Base-by-base conservation (phyloP, 2,888 invertebrate genomes). In the Caenorhabditis sp. region DNA sequence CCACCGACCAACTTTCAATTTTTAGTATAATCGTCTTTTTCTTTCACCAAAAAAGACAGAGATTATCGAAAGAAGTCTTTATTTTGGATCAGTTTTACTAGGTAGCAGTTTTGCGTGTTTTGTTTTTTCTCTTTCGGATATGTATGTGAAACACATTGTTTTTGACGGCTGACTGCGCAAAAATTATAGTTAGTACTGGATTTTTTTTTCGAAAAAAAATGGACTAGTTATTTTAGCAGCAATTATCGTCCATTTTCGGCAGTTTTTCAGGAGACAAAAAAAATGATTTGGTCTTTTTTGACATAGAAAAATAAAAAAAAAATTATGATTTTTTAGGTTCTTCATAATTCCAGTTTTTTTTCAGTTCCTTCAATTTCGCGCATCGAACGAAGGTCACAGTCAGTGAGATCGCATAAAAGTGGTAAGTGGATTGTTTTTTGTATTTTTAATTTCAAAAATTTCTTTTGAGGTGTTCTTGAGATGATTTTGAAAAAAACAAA, bases 341-440 rank as follows among this genome's bases (percentile, higher is more conserved):
- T 12, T 36, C 36, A 43, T 12, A 43, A 43, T 43, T 43, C 43
- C 43, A 43, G 43, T 17, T 43, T 43, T 43, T 43, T 49, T 60
- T 21, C 60, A 60, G 60, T n/a, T 8, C 23, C 51, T 1, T 21
- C 31, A 31, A 73, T 75, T 43, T 70, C 70, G 1, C 53, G 76
- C 27, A 62, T 57, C 12, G 72, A 72, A 24, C 59, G 76, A 37
- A 68, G 76, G n/a, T 76, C 76, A 3, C 76, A 76, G 51, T 76
- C 76, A 0, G 76, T 76, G 10, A 59, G 76, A 61, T 68, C 70
- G n/a, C 71, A 66, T 17, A 66, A 76, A 66, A 72, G 66, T 57
- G 66, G 76, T 72, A 54, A 66, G 67, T 57, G 21, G 17, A 53
- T 26, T 50, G 26, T 43, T 62, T 17, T 26, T 62, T 49, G 23